These are phyloP conservation scores for Protobothrops mucrosquamatus DNA, from an alignment of 2,113 vertebrate species.

Conservation along the genomic window DNA sequence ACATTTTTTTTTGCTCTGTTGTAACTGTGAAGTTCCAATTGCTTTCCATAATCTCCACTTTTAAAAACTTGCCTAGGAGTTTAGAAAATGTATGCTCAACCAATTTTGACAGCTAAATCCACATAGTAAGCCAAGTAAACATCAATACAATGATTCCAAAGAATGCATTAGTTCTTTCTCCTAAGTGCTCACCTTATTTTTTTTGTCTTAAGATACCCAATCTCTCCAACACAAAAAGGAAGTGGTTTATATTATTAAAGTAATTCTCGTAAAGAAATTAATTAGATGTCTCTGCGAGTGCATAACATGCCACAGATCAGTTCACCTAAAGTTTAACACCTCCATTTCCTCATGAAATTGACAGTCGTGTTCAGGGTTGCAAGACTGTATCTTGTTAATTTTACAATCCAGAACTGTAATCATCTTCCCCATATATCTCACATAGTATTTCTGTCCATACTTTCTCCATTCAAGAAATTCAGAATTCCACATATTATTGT, in stretches of 20 bases:
- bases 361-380: slow-evolving; percentile 12
- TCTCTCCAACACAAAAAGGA: neutral
- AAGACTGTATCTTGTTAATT: slow-evolving; percentile 40
- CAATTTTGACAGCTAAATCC: neutral
- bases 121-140: slow-evolving; percentile 24
- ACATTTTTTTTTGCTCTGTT: neutral
- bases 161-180: slow-evolving; percentile 11
- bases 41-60: slow-evolving; percentile 16
- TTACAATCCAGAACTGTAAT: slow-evolving; percentile 31
- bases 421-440: slow-evolving; percentile 33
- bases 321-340: neutral
- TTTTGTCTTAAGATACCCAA: no score
- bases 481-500: neutral
- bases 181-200: neutral
- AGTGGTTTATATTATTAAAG: neutral
- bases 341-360: slow-evolving; percentile 9
- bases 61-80: slow-evolving; percentile 31
- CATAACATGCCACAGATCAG: neutral
- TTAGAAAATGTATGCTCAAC: slow-evolving; percentile 31
- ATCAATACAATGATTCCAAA: slow-evolving; percentile 17
- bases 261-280: neutral
- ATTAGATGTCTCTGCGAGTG: neutral
- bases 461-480: slow-evolving; percentile 5
- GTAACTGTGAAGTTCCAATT: slow-evolving; percentile 14
- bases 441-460: neutral